Conservation (phyloP, 2,113 vertebrate species). For the Ailuropoda melanoleuca region DNA sequence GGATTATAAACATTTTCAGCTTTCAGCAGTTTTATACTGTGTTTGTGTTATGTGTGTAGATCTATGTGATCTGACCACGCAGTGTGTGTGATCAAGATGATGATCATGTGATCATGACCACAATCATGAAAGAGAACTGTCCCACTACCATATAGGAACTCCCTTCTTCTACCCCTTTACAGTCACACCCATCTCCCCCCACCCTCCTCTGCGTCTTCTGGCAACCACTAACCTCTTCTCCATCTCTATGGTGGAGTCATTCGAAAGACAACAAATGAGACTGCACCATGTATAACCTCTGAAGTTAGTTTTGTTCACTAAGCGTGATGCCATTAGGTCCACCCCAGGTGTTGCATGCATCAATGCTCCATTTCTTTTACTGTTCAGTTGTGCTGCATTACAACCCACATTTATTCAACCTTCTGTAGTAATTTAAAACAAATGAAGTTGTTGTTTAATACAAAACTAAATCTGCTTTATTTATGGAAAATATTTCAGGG, state of each 20-base stretch:
- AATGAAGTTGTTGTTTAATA: not conserved
- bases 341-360: not conserved
- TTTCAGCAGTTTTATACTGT: not conserved
- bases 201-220: not conserved
- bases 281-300: not conserved
- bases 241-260: not conserved
- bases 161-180: not conserved
- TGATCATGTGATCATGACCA: not conserved
- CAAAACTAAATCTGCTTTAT: not conserved
- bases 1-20: not conserved
- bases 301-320: not conserved
- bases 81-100: not conserved
- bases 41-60: not conserved
- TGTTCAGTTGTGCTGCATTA: not conserved
- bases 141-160: not conserved
- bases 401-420: not conserved
- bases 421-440: not conserved
- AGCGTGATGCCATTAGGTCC: not conserved
- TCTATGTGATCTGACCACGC: not conserved
- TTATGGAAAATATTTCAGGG: not conserved
- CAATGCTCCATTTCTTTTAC: not conserved
- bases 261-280: not conserved
- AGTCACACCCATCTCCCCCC: not conserved
- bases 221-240: not conserved
- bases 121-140: not conserved